These are phyloP conservation scores for Protophormia terraenovae DNA, from an alignment of 2,888 invertebrate genomes.

Conservation along the genomic window DNA sequence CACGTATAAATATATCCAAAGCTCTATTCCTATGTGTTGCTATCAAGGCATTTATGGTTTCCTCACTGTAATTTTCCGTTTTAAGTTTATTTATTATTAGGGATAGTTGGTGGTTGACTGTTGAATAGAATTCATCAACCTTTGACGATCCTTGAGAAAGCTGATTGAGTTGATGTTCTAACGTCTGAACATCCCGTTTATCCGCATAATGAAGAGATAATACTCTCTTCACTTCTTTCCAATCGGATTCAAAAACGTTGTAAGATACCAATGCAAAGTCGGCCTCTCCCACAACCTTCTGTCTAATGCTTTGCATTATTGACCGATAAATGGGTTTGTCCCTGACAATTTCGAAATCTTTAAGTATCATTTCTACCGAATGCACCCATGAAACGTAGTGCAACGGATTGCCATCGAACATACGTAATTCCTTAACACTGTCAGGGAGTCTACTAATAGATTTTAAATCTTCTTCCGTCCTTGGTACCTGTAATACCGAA, in stretches of 20 bases:
- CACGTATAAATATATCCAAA: background rate
- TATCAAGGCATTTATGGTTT: background rate
- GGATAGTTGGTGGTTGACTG: background rate
- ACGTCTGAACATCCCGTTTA: background rate
- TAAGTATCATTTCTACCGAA: background rate
- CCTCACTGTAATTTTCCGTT: background rate
- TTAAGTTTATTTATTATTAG: background rate
- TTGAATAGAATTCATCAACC: background rate
- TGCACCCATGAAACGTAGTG: background rate
- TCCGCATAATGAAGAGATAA: background rate
- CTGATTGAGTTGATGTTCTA: background rate
- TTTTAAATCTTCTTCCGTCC: background rate
- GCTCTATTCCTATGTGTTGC: background rate
- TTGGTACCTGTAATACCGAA: no score
- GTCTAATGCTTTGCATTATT: background rate
- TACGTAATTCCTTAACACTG: background rate
- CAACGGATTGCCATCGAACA: background rate
- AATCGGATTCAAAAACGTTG: background rate
- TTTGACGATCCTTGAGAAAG: background rate
- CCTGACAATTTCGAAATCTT: background rate
- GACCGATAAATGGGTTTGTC: background rate
- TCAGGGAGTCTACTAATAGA: background rate
- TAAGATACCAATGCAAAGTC: background rate
- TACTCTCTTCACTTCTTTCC: background rate
- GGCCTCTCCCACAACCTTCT: background rate